Evolutionary conservation across 2,797 vertebrate species (phyloP).

Genomic region (Enteromius viviparus): DNA sequence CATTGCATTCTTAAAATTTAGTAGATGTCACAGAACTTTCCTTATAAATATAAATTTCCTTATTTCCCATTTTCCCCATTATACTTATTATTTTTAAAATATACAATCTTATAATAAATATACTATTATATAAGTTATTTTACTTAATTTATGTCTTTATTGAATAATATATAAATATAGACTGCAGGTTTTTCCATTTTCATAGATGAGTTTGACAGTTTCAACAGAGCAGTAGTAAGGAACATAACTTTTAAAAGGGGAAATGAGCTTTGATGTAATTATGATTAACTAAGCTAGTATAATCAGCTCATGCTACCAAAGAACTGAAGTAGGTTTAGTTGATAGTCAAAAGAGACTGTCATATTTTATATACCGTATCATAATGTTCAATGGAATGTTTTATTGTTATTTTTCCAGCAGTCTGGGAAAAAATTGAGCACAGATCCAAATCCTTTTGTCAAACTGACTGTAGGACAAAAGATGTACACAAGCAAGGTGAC

Average conservation of each 20-base stretch:
- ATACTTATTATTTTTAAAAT: too few species aligned
- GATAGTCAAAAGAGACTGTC: conserved; percentile 25
- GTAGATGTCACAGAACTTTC: too few species aligned
- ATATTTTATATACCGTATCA: conserved; percentile 37
- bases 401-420: conserved; percentile 70
- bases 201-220: background rate
- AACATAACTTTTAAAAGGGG: background rate
- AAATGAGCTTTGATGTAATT: background rate
- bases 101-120: too few species aligned
- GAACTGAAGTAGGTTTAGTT: background rate
- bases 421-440: conserved; percentile 92
- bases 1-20: conserved; percentile 1
- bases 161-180: background rate
- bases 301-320: background rate
- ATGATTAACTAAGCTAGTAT: background rate
- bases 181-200: background rate
- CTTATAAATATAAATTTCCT: too few species aligned
- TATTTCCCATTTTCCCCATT: too few species aligned
- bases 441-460: conserved; percentile 90
- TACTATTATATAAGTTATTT: background rate
- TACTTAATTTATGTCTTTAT: background rate
- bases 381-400: conserved; percentile 16
- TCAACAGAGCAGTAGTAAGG: background rate
- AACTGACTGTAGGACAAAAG: conserved; percentile 90
- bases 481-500: conserved; percentile 92